Evolutionary conservation across 2,797 vertebrate genomes (phyloP), one percentile per base, ranked within the genome.

Genomic region (Arrhamphus sclerolepis): DNA sequence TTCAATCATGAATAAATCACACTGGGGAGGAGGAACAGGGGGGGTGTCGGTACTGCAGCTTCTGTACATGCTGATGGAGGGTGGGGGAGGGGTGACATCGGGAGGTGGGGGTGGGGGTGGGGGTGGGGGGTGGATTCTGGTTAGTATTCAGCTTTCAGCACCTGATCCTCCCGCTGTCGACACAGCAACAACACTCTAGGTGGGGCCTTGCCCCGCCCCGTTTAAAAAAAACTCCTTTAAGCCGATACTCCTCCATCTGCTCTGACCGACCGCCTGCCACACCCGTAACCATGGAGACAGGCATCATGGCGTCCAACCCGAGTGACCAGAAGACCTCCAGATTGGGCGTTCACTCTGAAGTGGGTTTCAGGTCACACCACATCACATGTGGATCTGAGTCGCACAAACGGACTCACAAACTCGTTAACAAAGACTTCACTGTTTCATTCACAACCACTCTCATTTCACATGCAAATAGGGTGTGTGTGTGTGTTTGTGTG

Each of bases 71-170:
- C 66, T 77, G 70, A 65, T 70, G 56, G 56, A 55, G 34, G 56
- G n/a, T 20, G 64, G 54, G 39, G 65, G 53, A 40, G 58, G 64
- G 39, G 58, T 46, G n/a, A 55, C 22, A 24, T n/a, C 13, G 22
- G 41, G 40, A 46, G 19, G 40, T 38, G 38, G 16, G 40, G 49
- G 22, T 20, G 13, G 51, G 22, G 21, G 47, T 47, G 58, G 68
- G 63, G 74, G 75, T 58, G 49, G 67, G 64, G 64, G 19, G 42
- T 11, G 4, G 51, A 18, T 57, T 70, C 77, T 80, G 77, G 59
- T 80, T 68, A 62, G 54, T 75, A 70, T 78, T 80, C 69, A 70
- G 56, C 56, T 68, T 53, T 72, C 77, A 75, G 40, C 77, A 77
- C 68, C 73, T 34, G 43, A 38, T 38, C 34, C 49, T 52, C 48